Percentiles rank a stretch among this genome's conserved stretches.
phyloP scores from a whole-genome alignment of 2,888 invertebrate genomes.

The Venusia cambrica region DNA sequence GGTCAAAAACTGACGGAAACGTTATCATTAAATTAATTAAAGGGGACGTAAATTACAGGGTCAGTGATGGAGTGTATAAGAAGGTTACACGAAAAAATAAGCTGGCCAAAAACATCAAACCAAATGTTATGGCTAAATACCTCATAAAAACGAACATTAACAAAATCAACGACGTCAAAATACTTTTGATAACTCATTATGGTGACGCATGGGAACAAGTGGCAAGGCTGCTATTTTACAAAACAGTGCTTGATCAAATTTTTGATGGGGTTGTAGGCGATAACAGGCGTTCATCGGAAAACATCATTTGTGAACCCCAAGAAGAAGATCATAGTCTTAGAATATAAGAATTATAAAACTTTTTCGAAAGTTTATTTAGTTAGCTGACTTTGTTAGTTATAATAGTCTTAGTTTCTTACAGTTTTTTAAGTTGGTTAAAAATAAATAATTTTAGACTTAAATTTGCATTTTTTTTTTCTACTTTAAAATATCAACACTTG shows the following conservation, averaged over 20 bases:
- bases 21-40: slow-evolving; percentile 10
- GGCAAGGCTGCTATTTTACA: slow-evolving; percentile 14
- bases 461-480: slow-evolving; percentile 16
- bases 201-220: slow-evolving; percentile 15
- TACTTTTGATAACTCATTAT: slow-evolving; percentile 14
- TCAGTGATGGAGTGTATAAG: slow-evolving; percentile 5
- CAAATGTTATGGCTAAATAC: slow-evolving; percentile 12
- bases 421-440: slow-evolving; percentile 9
- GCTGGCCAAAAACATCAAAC: slow-evolving; percentile 1
- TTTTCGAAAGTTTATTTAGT: too few relatives aligned
- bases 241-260: slow-evolving; percentile 14
- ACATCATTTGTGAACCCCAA: slow-evolving; percentile 19
- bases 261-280: slow-evolving; percentile 7
- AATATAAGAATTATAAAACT: too few relatives aligned
- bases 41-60: slow-evolving; percentile 6
- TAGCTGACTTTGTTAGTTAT: too few relatives aligned
- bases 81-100: slow-evolving; percentile 4
- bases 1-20: slow-evolving; percentile 9
- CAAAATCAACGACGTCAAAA: slow-evolving; percentile 14
- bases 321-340: slow-evolving; percentile 20
- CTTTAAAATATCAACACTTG: slow-evolving; percentile 16
- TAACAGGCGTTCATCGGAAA: slow-evolving; percentile 10
- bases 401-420: too few relatives aligned
- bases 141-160: slow-evolving; percentile 13
- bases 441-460: slow-evolving; percentile 8